These are phyloP conservation scores for Rhabditoides inermis DNA, from an alignment of 2,888 invertebrate genomes.

Conservation along the genomic window DNA sequence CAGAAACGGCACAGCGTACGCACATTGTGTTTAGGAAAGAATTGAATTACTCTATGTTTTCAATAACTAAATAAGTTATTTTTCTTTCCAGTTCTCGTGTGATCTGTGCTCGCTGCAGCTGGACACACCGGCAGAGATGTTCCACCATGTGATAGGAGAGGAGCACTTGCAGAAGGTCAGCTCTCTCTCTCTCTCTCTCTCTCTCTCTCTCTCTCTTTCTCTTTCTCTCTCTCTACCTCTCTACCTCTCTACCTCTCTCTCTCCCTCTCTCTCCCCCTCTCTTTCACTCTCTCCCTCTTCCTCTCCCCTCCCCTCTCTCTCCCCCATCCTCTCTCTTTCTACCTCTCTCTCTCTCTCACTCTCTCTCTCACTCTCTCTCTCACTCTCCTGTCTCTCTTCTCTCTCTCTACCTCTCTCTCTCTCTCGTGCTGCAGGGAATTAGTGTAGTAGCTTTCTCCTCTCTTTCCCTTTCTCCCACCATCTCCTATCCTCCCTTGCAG, in stretches of 20 bases:
- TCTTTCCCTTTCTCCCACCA: not conserved
- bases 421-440: slow-evolving; percentile 7
- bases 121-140: too few species aligned
- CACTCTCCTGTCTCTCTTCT: slow-evolving; percentile 5
- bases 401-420: slow-evolving; percentile 7
- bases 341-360: slow-evolving; percentile 8
- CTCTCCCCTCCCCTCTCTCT: slow-evolving; percentile 1
- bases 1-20: too few species aligned
- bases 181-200: not conserved
- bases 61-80: too few species aligned
- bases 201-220: slow-evolving; percentile 1
- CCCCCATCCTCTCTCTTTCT: slow-evolving; percentile 4
- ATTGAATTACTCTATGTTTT: too few species aligned
- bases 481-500: not conserved
- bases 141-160: too few species aligned
- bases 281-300: slow-evolving; percentile 9
- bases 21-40: too few species aligned
- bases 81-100: too few species aligned
- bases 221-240: slow-evolving; percentile 1
- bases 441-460: not conserved
- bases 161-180: too few species aligned
- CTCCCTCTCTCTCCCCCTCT: slow-evolving; percentile 5
- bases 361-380: slow-evolving; percentile 7
- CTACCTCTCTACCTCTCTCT: not conserved
- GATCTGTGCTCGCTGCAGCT: too few species aligned